A percentile compares a stretch with the other conserved stretches of the same genome.
Evolutionary conservation across 1,140 invertebrate species (phyloP).

Genomic region (Bombus terrestris): DNA sequence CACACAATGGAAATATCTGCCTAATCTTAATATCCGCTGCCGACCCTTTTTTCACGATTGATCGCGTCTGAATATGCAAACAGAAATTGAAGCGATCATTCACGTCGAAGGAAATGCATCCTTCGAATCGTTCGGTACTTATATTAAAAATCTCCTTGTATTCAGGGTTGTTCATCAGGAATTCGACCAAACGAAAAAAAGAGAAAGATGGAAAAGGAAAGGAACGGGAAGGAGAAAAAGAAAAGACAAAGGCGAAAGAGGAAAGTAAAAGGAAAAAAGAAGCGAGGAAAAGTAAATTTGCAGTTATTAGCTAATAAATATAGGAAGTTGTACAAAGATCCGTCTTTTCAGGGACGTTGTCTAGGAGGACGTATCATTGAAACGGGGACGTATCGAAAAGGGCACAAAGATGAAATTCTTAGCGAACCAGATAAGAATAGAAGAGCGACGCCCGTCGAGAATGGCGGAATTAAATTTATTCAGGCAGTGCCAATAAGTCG

Average conservation of each 20-base stretch:
- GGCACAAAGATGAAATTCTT: slow-evolving; percentile 76
- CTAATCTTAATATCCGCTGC: slow-evolving; percentile 47
- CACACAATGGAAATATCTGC: slow-evolving; percentile 36
- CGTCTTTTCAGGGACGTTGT: slow-evolving; percentile 39
- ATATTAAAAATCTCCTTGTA: slow-evolving; percentile 50
- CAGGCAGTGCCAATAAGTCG: slow-evolving; percentile 77
- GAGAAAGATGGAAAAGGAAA: no score
- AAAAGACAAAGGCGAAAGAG: background rate
- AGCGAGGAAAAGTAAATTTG: background rate
- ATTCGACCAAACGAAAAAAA: background rate
- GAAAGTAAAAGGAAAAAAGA: background rate
- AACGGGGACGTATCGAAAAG: slow-evolving; percentile 41
- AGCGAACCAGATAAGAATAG: slow-evolving; percentile 66
- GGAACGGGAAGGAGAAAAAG: background rate
- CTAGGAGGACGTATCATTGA: slow-evolving; percentile 23
- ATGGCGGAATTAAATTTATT: slow-evolving; percentile 79
- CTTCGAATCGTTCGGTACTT: slow-evolving; percentile 46
- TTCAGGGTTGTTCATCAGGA: slow-evolving; percentile 43
- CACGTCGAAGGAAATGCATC: slow-evolving; percentile 38
- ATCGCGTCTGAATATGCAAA: slow-evolving; percentile 57
- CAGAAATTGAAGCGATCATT: slow-evolving; percentile 52
- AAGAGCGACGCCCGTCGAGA: slow-evolving; percentile 62
- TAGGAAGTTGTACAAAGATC: slow-evolving; percentile 41
- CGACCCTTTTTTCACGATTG: slow-evolving; percentile 53
- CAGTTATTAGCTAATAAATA: slow-evolving; percentile 14